phyloP scores from a whole-genome alignment of 2,888 invertebrate genomes.

The Halictus ligatus region DNA sequence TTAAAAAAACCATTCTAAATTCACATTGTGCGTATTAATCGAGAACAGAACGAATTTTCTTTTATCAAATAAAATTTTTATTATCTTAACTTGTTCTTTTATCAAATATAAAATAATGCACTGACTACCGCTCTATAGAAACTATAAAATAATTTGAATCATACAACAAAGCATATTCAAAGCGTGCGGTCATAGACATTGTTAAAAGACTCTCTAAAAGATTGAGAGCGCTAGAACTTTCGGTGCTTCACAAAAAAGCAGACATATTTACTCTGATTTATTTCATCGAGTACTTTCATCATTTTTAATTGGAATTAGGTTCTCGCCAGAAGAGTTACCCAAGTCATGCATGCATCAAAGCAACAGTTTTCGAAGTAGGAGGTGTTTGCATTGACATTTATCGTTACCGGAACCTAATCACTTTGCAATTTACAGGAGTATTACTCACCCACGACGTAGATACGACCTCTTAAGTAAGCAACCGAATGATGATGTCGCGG shows the following conservation, averaged over 20 bases:
- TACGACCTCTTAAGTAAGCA: constrained; percentile 87
- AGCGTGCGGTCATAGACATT: neutral
- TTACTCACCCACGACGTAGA: constrained; percentile 88
- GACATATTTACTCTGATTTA: neutral
- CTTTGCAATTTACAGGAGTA: neutral
- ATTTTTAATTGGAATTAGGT: neutral
- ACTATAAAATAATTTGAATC: too few relatives aligned
- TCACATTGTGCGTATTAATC: too few relatives aligned
- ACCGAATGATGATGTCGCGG: constrained; percentile 90
- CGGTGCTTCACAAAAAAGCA: neutral
- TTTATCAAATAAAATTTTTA: neutral
- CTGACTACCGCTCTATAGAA: too few relatives aligned
- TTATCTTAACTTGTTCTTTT: too few relatives aligned
- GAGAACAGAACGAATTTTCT: neutral
- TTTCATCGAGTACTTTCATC: neutral
- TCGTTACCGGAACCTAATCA: neutral
- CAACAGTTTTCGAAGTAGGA: neutral
- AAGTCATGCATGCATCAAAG: neutral
- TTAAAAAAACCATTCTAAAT: too few relatives aligned
- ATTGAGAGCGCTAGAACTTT: too few relatives aligned
- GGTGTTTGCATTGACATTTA: too few relatives aligned
- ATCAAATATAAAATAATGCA: neutral
- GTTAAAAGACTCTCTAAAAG: too few relatives aligned
- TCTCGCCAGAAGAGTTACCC: too few relatives aligned
- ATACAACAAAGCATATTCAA: neutral